Base-by-base conservation (phyloP, 2,797 vertebrate species). In the Smutsia temminckii region DNA sequence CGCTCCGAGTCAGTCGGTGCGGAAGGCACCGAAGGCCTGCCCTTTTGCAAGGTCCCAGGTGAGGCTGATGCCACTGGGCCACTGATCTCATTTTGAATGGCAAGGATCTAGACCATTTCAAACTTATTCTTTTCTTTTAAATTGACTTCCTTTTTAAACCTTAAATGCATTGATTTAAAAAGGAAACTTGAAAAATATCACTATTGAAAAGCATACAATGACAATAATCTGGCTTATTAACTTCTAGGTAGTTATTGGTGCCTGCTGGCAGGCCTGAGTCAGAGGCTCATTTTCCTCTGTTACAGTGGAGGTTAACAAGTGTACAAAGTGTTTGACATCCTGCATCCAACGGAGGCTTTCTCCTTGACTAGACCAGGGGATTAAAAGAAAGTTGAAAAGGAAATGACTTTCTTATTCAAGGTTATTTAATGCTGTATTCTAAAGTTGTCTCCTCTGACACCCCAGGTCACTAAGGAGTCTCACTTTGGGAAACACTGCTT, bases 151-250 rank as follows among this genome's bases (percentile, higher is more conserved):
- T 55, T 85, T 85, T 91, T 63, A 68, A 96, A 93, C 29, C 72
- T 91, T 78, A 89, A 87, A 57, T 85, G 51, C 23, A 71, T 71
- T 66, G 93, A 68, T 90, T 94, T 74, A 51, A 86, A 94, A 81
- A 49, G 66, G 71, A 57, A 89, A 59, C 27, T 25, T 91, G 49
- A 74, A 80, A 88, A 87, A 61, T 27, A 66, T 68, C 42, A 40
- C 21, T 64, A 69, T 91, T 95, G 84, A 87, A 34, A 71, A 72
- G 40, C 46, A 23, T 53, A 32, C 63, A 46, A 11, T 64, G 90
- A 64, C 57, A 68, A 12, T 63, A 64, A 46, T 64, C 53, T 8
- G 29, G 51, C 71, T 61, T 96, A 63, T 81, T 92, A 84, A 87
- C 80, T 87, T 91, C 34, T 40, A n/a, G 93, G 87, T 74, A 90